Evolutionary conservation across 2,113 vertebrate species (phyloP).

Genomic region (Corythornis madagascariensis): DNA sequence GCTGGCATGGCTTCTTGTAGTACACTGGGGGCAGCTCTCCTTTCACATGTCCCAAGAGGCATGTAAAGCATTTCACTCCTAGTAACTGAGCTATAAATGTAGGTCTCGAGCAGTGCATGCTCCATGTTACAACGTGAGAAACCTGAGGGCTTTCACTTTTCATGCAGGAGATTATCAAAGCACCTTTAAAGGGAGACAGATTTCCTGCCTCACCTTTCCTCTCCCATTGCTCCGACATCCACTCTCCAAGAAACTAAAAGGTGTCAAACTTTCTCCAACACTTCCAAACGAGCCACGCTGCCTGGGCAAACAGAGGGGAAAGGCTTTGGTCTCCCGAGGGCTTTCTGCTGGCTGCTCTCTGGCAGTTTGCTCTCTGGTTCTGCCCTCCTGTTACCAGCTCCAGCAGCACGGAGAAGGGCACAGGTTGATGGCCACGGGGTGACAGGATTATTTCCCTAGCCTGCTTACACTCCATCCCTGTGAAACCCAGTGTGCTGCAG

Average conservation of each 20-base stretch:
- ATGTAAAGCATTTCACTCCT: constrained; percentile 52
- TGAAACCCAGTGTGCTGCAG: not conserved
- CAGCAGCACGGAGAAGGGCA: not conserved
- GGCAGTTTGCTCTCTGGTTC: not conserved
- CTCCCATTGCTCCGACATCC: constrained; percentile 8
- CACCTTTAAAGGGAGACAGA: constrained; percentile 5
- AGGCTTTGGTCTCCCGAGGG: not conserved
- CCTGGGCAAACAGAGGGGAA: not conserved
- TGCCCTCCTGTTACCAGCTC: not conserved
- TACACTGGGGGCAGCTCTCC: constrained; percentile 16
- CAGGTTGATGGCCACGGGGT: not conserved
- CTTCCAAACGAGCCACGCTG: not conserved
- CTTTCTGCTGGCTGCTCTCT: not conserved
- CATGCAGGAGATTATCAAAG: constrained; percentile 49
- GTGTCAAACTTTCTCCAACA: constrained; percentile 39
- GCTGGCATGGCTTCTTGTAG: constrained; percentile 18
- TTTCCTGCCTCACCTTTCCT: constrained; percentile 26
- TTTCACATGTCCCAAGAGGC: constrained; percentile 29
- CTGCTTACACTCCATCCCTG: not conserved
- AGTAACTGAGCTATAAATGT: constrained; percentile 41
- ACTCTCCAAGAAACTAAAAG: constrained; percentile 16
- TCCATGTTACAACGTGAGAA: constrained; percentile 17
- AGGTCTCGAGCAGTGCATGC: not conserved
- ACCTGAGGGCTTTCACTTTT: constrained; percentile 44
- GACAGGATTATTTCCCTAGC: not conserved